Conservation (phyloP, 2,888 invertebrate genomes). For the Drosophila stalkeri region DNA sequence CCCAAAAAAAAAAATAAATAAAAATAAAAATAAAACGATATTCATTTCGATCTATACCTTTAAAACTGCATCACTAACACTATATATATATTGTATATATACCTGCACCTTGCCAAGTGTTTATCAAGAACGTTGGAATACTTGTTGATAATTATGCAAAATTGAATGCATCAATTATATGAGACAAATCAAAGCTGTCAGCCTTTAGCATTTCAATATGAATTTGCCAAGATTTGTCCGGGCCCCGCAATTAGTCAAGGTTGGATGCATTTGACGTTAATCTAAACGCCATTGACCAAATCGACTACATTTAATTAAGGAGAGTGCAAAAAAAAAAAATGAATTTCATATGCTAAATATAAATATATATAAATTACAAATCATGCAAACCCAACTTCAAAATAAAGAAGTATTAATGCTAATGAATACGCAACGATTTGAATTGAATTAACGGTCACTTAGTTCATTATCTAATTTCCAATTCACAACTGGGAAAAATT, state of each 20-base stretch:
- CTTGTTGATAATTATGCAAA: conserved; percentile 54
- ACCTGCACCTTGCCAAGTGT: neutral
- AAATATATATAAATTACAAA: neutral
- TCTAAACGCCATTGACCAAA: conserved; percentile 36
- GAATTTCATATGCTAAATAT: neutral
- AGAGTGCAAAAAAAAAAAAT: conserved; percentile 13
- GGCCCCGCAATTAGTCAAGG: conserved; percentile 17
- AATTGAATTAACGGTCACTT: neutral
- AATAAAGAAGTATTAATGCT: no score
- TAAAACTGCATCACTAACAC: no score
- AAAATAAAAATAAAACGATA: no score
- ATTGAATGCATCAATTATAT: conserved; percentile 31
- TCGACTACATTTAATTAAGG: conserved; percentile 26
- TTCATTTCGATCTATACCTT: no score
- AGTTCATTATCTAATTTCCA: neutral
- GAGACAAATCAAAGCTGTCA: conserved; percentile 27
- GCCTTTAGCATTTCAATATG: conserved; percentile 32
- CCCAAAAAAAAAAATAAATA: no score
- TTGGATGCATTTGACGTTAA: conserved; percentile 40
- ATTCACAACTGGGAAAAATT: neutral
- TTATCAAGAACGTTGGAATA: neutral
- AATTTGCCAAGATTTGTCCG: neutral
- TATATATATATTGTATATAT: neutral
- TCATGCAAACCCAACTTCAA: neutral
- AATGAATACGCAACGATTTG: neutral